These are phyloP conservation scores for Ophthalmolycus amberensis DNA, from an alignment of 2,113 vertebrate genomes.

Conservation along the genomic window DNA sequence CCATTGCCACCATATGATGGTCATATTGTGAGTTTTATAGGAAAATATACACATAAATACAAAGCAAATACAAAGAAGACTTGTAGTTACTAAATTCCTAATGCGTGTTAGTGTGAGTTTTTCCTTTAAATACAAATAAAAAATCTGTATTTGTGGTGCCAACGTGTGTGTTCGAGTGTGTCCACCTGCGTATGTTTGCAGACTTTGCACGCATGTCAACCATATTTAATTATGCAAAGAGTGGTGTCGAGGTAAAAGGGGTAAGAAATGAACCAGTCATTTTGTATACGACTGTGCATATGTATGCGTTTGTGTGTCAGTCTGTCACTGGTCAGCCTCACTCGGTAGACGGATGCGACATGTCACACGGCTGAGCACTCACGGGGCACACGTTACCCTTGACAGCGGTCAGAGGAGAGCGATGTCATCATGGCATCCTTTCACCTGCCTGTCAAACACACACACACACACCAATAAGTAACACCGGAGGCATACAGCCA, in stretches of 20 bases:
- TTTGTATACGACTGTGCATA: neutral
- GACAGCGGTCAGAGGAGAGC: conserved; percentile 74
- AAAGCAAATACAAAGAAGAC: neutral
- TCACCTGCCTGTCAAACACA: conserved; percentile 71
- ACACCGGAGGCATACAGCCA: neutral
- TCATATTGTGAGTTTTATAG: neutral
- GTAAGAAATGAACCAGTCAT: neutral
- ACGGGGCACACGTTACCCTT: conserved; percentile 59
- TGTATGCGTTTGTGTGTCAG: conserved; percentile 5
- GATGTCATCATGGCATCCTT: conserved; percentile 76
- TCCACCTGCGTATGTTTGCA: neutral
- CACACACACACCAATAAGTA: conserved; percentile 15
- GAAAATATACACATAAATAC: neutral
- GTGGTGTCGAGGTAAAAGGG: neutral
- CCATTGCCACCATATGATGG: neutral
- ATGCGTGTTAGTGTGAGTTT: neutral
- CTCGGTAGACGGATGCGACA: conserved; percentile 50
- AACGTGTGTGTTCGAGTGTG: neutral
- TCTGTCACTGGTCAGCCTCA: conserved; percentile 37
- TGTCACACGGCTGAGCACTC: conserved; percentile 72
- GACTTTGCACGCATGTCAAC: neutral
- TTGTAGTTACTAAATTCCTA: neutral
- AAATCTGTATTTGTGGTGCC: neutral
- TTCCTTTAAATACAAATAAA: neutral
- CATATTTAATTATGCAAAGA: neutral